Evolutionary conservation across 2,113 vertebrate species (phyloP), one percentile per base, ranked within the genome.

Genomic region (Rutilus rutilus): DNA sequence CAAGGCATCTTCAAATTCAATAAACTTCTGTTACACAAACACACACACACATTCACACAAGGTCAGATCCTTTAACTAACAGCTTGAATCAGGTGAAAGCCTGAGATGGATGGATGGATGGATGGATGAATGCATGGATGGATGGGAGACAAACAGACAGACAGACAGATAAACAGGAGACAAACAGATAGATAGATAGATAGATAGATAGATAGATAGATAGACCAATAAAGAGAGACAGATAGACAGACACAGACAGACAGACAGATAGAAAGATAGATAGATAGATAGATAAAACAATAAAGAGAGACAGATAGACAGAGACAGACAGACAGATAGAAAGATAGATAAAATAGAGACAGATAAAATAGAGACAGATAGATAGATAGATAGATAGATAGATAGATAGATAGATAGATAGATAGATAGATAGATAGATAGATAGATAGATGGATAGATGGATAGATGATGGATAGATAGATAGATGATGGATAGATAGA

Each of bases 1-100:
- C 95, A 99, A 87, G 0, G 96, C 95, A 96, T 99, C 98, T 91
- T 99, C 98, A 91, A 99, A 99, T 90, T 99, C 98, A 67, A 99
- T 99, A 90, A 99, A 99, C 90, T 99, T 99, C 98, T 99, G 86
- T 59, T 76, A 87, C n/a, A 83, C 1, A 25, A 50, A 6, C 8
- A 60, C 17, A 69, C 15, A 69, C 15, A 69, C 19, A 64, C 50
- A 79, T 21, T 47, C 64, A 76, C 9, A 60, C 15, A 82, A 47
- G 71, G 11, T 65, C 42, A 39, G 52, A 69, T 64, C 21, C n/a
- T 39, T 71, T 23, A 30, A 50, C 6, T 21, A 60, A 19, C 23
- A 60, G 33, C 4, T 23, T 21, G 25, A 60, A 75, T 57, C 17
- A 57, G 52, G 6, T 57, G 0, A 57, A 54, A 19, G 52, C 17